phyloP scores from a whole-genome alignment of 2,113 vertebrate species.

The Dinomys branickii region DNA sequence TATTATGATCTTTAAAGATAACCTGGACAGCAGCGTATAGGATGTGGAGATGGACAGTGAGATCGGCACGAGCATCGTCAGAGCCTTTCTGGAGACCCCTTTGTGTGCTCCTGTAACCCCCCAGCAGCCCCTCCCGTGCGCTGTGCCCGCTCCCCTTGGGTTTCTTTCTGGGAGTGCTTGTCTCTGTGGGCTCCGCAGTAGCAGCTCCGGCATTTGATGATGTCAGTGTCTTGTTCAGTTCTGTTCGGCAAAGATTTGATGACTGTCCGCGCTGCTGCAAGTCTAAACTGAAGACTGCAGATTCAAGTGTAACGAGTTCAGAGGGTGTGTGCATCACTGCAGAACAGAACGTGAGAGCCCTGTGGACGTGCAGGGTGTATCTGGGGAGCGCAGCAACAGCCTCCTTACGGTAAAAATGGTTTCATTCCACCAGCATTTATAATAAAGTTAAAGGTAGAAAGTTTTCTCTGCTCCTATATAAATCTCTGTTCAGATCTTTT shows the following conservation, averaged over 20 bases:
- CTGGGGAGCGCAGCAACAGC: background rate
- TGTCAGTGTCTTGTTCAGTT: background rate
- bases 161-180: background rate
- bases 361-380: background rate
- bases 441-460: background rate
- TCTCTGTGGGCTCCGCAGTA: background rate
- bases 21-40: background rate
- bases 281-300: background rate
- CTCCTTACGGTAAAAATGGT: background rate
- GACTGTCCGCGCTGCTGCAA: background rate
- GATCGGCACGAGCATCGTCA: background rate
- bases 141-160: background rate
- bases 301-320: background rate
- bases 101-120: background rate
- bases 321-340: background rate
- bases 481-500: background rate
- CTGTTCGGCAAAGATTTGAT: background rate
- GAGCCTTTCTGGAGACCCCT: background rate
- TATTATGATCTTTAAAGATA: background rate
- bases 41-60: background rate
- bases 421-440: background rate
- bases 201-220: background rate
- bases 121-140: background rate
- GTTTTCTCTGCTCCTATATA: background rate
- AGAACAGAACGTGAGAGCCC: background rate